These are phyloP conservation scores for Varroa destructor DNA, from an alignment of 1,140 invertebrate genomes.

Conservation along the genomic window DNA sequence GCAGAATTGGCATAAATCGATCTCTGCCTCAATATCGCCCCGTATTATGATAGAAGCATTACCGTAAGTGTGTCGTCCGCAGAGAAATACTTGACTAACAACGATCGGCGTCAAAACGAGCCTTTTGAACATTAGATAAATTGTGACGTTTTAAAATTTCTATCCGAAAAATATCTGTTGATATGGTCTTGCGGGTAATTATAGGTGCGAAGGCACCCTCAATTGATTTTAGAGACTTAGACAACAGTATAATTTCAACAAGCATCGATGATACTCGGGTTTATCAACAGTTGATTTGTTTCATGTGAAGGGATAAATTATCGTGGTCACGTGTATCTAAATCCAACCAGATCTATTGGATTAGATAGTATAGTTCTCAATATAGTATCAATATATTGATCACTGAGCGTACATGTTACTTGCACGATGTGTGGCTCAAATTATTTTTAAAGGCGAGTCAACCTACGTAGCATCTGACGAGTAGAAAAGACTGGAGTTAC, in stretches of 20 bases:
- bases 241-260: background rate
- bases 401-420: no score
- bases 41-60: constrained; percentile 1
- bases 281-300: no score
- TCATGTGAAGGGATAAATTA: no score
- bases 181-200: background rate
- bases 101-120: constrained; percentile 11
- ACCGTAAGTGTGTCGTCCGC: background rate
- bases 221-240: background rate
- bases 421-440: background rate
- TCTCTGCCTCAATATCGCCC: constrained; percentile 15
- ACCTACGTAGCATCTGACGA: background rate
- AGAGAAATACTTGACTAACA: background rate
- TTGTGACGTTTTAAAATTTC: background rate
- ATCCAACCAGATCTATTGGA: no score
- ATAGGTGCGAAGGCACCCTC: background rate
- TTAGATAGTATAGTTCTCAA: no score
- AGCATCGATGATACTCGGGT: no score
- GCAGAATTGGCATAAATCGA: constrained; percentile 4
- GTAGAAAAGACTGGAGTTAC: constrained; percentile 1
- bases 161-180: background rate
- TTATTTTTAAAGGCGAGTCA: background rate
- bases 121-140: background rate
- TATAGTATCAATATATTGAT: no score
- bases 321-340: no score